Evolutionary conservation across 2,888 invertebrate species (phyloP), one percentile per base, ranked within the genome.

Genomic region (Oscheius myriophilus): DNA sequence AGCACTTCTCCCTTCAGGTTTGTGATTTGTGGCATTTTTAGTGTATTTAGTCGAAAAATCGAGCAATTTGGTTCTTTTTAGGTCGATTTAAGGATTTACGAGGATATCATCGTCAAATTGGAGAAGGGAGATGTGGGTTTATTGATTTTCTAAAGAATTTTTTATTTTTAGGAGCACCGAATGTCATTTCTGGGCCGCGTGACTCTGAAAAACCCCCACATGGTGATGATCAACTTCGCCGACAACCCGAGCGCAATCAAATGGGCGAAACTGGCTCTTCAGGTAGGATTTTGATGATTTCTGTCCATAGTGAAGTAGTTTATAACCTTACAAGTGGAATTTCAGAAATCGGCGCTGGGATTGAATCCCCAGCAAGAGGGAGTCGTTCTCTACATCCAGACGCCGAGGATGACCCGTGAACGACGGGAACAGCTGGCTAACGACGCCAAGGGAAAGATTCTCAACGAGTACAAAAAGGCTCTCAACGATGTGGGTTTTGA

Each of bases 361-460:
- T 75, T 81, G 46, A 83, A 76, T 52, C 81, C 81, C 6, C 84
- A 84, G 69, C 82, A 83, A 23, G 81, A 83, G 68, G 83, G 82
- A 3, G 78, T 78, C 26, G 73, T 80, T 23, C 65, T 84, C 14
- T 81, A 84, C 68, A 71, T 84, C n/a, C 75, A 68, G 11, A 74
- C 79, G 26, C 82, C 57, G 82, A 91, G 91, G 88, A 92, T 97
- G 0, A 96, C 96, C 0, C 92, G 92, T 86, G 96, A 97, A 87
- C 93, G 95, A 85, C 90, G 96, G 77, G 95, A 96, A 88, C 91
- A 90, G 70, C 89, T 97, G 69, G 91, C 93, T 0, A 94, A 93
- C 88, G 93, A 91, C 90, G 95, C 96, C 0, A 75, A 76, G 49
- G 70, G 70, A 12, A 67, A 95, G 93, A 88, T 89, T 18, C 61